Percentiles rank a stretch among this genome's conserved stretches.
Conservation (phyloP, 92 coral and sea anemone genomes). For the Parazoanthus atlanticus region DNA sequence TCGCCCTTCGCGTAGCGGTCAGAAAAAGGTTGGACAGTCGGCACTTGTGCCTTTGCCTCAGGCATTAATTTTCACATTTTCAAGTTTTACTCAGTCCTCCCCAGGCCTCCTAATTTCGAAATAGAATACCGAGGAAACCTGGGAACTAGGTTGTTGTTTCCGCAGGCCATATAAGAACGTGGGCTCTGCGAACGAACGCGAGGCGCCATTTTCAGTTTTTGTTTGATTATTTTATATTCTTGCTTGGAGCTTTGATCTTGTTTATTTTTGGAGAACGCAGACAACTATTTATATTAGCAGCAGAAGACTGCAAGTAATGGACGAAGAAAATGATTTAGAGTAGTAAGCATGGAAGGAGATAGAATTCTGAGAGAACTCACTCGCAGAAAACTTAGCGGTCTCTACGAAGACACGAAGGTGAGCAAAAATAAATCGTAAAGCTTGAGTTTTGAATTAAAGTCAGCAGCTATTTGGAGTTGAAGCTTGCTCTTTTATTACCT, state of each 20-base stretch:
- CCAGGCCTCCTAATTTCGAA: not conserved
- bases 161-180: not conserved
- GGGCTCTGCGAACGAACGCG: not conserved
- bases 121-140: not conserved
- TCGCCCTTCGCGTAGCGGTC: too few relatives aligned
- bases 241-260: not conserved
- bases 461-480: not conserved
- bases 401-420: slow-evolving; percentile 85
- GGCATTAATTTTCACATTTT: too few relatives aligned
- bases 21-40: too few relatives aligned
- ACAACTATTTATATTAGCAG: not conserved
- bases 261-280: not conserved
- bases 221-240: not conserved
- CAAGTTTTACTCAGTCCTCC: too few relatives aligned
- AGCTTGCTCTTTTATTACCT: not conserved
- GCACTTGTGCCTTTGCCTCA: too few relatives aligned
- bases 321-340: not conserved
- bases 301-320: not conserved
- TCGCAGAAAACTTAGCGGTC: slow-evolving; percentile 61
- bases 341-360: slow-evolving; percentile 76
- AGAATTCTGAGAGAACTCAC: slow-evolving; percentile 78
- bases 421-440: not conserved
- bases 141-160: not conserved
- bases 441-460: too few relatives aligned
- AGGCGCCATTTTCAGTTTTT: slow-evolving; percentile 39